Evolutionary conservation across 1,140 invertebrate species (phyloP), one percentile per base, ranked within the genome.

Genomic region (Apocrypta bakeri): DNA sequence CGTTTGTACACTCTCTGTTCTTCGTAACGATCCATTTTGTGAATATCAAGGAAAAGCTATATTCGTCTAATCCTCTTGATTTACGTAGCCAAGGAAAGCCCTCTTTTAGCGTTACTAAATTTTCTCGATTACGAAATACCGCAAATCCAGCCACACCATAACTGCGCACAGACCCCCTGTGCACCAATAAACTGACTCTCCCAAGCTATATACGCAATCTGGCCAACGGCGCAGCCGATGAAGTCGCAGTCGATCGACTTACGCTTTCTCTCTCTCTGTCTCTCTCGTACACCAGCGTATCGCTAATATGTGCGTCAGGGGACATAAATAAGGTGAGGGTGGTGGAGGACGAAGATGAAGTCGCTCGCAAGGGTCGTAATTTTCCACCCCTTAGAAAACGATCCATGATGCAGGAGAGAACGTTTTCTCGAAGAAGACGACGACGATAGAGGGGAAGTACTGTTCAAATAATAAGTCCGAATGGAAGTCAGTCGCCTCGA

Each of bases 381-480:
- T 79, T 29, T 79, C 77, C 77, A 42, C 24, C 56, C 78, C 68
- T 68, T 27, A 73, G 79, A 73, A 80, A 80, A 73, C 69, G 79
- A 80, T 80, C 48, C 25, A 9, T 17, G 24, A 27, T 66, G 27
- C 12, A 66, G 27, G 63, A 29, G 24, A 29, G n/a, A 25, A 8
- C 25, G 25, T 29, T 66, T 66, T 66, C 63, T 66, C 63, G 63
- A 66, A 21, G 63, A 25, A 27, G 63, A 25, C 27, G 63, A 3
- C 25, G 9, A 4, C 11, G 63, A 0, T 14, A 27, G 48, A 76
- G 72, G 84, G 69, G 72, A 84, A 84, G 85, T 84, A 84, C 85
- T 88, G 87, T 89, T 88, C 89, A 90, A 90, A 90, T 89, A 90
- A 90, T 89, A 90, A 89, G 88, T 88, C 85, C 86, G 83, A 88